A percentile compares a stretch with the other conserved stretches of the same genome.
Evolutionary conservation across 2,888 invertebrate species (phyloP).

Genomic region (Tanypteryx hageni): DNA sequence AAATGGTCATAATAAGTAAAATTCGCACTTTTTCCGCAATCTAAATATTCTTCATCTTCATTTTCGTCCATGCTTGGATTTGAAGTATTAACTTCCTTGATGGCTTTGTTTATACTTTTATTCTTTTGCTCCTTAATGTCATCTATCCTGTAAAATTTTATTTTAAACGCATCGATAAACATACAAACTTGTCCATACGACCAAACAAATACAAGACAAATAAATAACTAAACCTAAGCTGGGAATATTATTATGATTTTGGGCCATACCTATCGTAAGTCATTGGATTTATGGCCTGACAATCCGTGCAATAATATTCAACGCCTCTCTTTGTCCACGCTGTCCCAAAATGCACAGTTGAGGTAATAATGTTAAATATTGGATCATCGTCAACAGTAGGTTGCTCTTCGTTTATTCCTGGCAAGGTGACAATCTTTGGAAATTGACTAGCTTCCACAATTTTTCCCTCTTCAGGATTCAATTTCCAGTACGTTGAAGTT

Average conservation of each 20-base stretch:
- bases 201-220: background rate
- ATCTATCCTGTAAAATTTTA: slow-evolving; percentile 65
- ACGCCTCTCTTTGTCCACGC: slow-evolving; percentile 83
- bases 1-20: slow-evolving; percentile 93
- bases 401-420: slow-evolving; percentile 71
- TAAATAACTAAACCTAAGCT: background rate
- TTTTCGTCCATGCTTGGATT: slow-evolving; percentile 55
- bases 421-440: slow-evolving; percentile 76
- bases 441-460: slow-evolving; percentile 82
- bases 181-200: background rate
- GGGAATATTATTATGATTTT: background rate
- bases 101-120: slow-evolving; percentile 9
- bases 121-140: slow-evolving; percentile 66
- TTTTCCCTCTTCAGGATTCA: slow-evolving; percentile 86
- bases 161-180: background rate
- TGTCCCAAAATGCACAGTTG: slow-evolving; percentile 82
- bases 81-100: slow-evolving; percentile 64
- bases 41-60: slow-evolving; percentile 75
- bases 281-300: slow-evolving; percentile 76
- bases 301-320: slow-evolving; percentile 82
- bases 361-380: slow-evolving; percentile 86
- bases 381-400: slow-evolving; percentile 80
- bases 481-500: slow-evolving; percentile 89
- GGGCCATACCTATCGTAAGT: slow-evolving; percentile 68
- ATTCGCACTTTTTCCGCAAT: slow-evolving; percentile 91